Evolutionary conservation across 2,888 invertebrate genomes (phyloP), one percentile per base, ranked within the genome.

Genomic region (Cephalotes varians): DNA sequence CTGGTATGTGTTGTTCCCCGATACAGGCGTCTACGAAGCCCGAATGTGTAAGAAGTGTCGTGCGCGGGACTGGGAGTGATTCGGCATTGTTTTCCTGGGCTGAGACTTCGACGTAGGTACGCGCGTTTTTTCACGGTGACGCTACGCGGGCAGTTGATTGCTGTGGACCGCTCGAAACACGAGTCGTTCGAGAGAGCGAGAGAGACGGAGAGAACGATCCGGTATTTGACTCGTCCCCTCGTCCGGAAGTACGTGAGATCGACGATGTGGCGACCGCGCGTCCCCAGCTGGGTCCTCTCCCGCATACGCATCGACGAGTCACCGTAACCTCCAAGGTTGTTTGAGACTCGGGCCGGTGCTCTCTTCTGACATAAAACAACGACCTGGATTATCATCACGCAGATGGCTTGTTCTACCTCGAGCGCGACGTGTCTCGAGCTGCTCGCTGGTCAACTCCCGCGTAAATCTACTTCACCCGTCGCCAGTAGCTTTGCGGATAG

Each of bases 1-100:
- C 77, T 84, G 84, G 86, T 87, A 88, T 85, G 90, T 90, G 88
- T 86, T 89, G 87, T 85, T 83, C 86, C 77, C 60, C 81, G 60
- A 69, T 31, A 10, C 73, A 58, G 83, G 81, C 62, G 85, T 90
- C 86, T 85, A 89, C 87, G 87, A 91, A 87, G 86, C 80, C 85
- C 64, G 72, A 84, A 64, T 87, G 83, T 90, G 90, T 84, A 73
- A 71, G 73, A 86, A 90, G 85, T 89, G 81, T 81, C 49, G 81
- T 81, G 81, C 73, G 65, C 47, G 81, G 28, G 60, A 18, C 62
- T 84, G 81, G 76, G 69, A 86, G 77, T 65, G 80, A 81, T 58
- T 82, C 60, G 72, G 69, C 84, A 65, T 86, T 85, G 85, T 60
- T 85, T n/a, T 81, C 77, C 40, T 37, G 51, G 49, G 21, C 56